These are phyloP conservation scores for Cryptoleucopteryx plumbea DNA, from an alignment of 2,113 vertebrate species.

Conservation along the genomic window DNA sequence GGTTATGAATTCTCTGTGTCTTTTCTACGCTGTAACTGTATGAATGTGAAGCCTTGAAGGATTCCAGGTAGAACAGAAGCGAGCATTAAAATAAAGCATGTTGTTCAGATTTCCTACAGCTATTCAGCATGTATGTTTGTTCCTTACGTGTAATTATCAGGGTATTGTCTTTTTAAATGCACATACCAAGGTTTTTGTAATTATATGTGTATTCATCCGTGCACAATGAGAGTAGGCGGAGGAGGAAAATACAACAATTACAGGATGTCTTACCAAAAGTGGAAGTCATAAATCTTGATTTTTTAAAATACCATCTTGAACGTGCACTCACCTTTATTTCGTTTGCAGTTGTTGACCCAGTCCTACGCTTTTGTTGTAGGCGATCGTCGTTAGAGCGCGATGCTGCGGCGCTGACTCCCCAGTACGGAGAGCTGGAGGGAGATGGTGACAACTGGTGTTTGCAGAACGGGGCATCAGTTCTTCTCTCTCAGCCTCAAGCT, in stretches of 20 bases:
- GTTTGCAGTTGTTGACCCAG: not conserved
- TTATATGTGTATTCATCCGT: conserved; percentile 15
- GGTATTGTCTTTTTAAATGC: conserved; percentile 29
- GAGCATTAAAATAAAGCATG: not conserved
- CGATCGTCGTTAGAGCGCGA: accelerated
- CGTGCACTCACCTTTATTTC: conserved; percentile 25
- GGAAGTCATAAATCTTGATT: conserved; percentile 12
- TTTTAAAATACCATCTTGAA: not conserved
- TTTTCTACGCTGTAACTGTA: not conserved
- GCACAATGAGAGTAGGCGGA: conserved; percentile 52
- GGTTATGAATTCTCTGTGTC: not conserved
- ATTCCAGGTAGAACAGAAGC: not conserved
- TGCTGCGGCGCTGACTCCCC: accelerated
- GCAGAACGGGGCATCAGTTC: not conserved
- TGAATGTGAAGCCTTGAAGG: not conserved
- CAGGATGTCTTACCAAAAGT: conserved; percentile 59
- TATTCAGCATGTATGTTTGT: not conserved
- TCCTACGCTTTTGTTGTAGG: not conserved
- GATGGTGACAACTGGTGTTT: not conserved
- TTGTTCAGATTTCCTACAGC: not conserved
- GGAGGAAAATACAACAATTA: conserved; percentile 65
- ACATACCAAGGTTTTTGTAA: conserved; percentile 23
- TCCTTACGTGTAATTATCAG: not conserved
- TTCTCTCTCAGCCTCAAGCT: not conserved
- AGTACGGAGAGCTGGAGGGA: accelerated